These are phyloP conservation scores for Macroglossus sobrinus DNA, from an alignment of 2,113 vertebrate genomes.

Conservation along the genomic window DNA sequence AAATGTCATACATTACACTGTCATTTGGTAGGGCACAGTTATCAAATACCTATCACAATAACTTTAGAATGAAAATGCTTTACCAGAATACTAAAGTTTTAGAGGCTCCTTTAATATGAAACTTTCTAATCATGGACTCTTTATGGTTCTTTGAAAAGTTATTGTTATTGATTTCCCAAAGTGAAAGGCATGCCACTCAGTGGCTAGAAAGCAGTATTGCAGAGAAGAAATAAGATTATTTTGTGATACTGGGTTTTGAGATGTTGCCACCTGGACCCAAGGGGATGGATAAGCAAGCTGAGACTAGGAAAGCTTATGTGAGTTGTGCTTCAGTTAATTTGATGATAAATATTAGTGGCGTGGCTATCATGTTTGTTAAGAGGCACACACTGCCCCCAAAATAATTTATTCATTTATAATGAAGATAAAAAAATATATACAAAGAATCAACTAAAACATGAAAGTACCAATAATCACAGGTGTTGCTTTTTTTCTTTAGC, in stretches of 20 bases:
- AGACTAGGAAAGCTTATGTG: neutral
- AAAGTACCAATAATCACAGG: neutral
- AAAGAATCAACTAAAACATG: neutral
- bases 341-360: constrained; percentile 6
- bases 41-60: constrained; percentile 15
- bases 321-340: constrained; percentile 33
- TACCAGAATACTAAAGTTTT: neutral
- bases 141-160: neutral
- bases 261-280: neutral
- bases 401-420: neutral
- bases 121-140: neutral
- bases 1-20: neutral
- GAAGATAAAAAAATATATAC: neutral
- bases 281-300: neutral
- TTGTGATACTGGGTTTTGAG: neutral
- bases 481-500: neutral
- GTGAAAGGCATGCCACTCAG: constrained; percentile 66
- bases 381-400: neutral
- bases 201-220: constrained; percentile 71
- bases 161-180: neutral
- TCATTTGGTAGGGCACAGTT: neutral
- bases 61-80: constrained; percentile 12
- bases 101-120: neutral
- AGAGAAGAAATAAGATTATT: constrained; percentile 35
- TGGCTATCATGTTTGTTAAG: neutral